A percentile compares a stretch with the other conserved stretches of the same genome.
Evolutionary conservation across 2,113 vertebrate genomes (phyloP).

Genomic region (Ochotona curzoniae): DNA sequence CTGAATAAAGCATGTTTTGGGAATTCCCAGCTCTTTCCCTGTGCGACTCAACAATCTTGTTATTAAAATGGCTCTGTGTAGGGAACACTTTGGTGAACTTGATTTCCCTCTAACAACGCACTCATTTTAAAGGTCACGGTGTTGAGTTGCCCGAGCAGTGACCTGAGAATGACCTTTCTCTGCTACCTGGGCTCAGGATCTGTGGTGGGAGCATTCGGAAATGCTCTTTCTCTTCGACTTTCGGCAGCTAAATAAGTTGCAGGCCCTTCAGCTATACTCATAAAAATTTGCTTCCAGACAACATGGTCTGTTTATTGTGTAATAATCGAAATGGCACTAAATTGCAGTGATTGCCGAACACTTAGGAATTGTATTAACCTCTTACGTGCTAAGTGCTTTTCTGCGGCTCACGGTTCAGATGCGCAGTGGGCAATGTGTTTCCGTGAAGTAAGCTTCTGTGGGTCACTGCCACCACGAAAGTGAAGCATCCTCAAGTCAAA

Average conservation of each 20-base stretch:
- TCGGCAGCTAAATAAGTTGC: slow-evolving; percentile 90
- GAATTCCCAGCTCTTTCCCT: slow-evolving; percentile 77
- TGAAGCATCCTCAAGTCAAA: slow-evolving; percentile 14
- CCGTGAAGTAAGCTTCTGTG: slow-evolving; percentile 71
- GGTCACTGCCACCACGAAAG: slow-evolving; percentile 58
- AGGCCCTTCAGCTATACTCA: slow-evolving; percentile 92
- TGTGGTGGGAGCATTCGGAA: slow-evolving; percentile 85
- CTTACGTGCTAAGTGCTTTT: slow-evolving; percentile 86
- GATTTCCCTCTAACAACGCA: slow-evolving; percentile 82
- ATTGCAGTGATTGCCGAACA: slow-evolving; percentile 90
- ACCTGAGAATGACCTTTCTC: slow-evolving; percentile 88
- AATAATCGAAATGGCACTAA: slow-evolving; percentile 93
- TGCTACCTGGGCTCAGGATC: slow-evolving; percentile 87
- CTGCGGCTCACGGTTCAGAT: slow-evolving; percentile 74
- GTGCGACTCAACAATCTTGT: slow-evolving; percentile 68
- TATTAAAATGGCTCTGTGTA: slow-evolving; percentile 77
- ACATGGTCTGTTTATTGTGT: slow-evolving; percentile 93
- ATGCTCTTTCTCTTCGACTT: slow-evolving; percentile 86
- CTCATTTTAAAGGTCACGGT: slow-evolving; percentile 87
- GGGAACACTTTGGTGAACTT: slow-evolving; percentile 82
- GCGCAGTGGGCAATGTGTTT: slow-evolving; percentile 69
- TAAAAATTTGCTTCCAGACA: slow-evolving; percentile 93
- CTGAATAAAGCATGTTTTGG: slow-evolving; percentile 74
- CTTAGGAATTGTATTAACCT: slow-evolving; percentile 91
- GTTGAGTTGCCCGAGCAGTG: slow-evolving; percentile 85